A percentile compares a stretch with the other conserved stretches of the same genome.
Conservation (phyloP, 64 coral and sea anemone genomes). For the Dendronephthya gigantea region DNA sequence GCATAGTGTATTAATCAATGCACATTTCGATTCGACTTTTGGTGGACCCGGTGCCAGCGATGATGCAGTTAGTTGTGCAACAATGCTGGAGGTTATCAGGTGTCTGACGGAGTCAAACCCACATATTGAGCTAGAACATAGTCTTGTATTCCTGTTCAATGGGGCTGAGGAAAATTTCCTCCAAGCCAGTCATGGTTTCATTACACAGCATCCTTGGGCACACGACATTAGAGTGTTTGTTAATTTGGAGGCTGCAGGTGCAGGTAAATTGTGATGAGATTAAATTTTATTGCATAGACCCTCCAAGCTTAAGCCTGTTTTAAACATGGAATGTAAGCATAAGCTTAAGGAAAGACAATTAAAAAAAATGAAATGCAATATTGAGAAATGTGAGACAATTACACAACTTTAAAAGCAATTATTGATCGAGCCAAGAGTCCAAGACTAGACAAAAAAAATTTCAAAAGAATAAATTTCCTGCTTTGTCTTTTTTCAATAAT, state of each 20-base stretch:
- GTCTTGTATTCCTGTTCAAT: slow-evolving; percentile 83
- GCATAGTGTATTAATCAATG: slow-evolving; percentile 66
- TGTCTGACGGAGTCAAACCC: slow-evolving; percentile 38
- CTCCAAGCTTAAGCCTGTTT: no score
- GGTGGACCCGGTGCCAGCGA: slow-evolving; percentile 70
- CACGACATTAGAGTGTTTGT: slow-evolving; percentile 56
- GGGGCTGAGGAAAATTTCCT: slow-evolving; percentile 93
- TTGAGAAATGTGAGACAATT: no score
- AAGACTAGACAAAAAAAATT: no score
- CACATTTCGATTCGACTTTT: slow-evolving; percentile 82
- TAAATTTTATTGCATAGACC: no score
- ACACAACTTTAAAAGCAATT: no score
- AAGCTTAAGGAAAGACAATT: no score
- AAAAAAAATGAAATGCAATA: no score
- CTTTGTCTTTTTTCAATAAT: no score
- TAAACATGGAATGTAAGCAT: no score
- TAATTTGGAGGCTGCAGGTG: slow-evolving; percentile 85
- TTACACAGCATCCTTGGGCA: slow-evolving; percentile 79
- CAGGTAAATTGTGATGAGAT: slow-evolving; percentile 62
- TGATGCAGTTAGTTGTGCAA: slow-evolving; percentile 84
- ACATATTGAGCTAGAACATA: slow-evolving; percentile 36
- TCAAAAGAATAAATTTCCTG: no score
- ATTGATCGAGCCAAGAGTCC: no score
- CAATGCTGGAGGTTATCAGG: slow-evolving; percentile 84
- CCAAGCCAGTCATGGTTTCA: slow-evolving; percentile 92